These are phyloP conservation scores for Argopecten irradians DNA, from an alignment of 1,140 invertebrate genomes.

Conservation along the genomic window DNA sequence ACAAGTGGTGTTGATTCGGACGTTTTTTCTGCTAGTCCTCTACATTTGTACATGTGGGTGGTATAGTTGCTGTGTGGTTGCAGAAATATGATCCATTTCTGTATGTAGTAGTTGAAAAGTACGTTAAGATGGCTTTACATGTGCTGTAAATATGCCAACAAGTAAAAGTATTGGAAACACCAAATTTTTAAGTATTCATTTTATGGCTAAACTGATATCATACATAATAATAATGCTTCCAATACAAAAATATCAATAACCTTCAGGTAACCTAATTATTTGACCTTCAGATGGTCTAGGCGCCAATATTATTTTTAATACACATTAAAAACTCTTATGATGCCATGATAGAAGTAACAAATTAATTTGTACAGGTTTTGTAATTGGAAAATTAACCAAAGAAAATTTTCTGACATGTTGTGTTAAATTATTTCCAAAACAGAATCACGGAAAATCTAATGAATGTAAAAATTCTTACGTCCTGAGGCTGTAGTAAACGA, in stretches of 20 bases:
- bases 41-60: too few relatives aligned
- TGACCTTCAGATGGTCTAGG: not conserved
- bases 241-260: not conserved
- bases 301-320: not conserved
- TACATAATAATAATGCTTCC: too few relatives aligned
- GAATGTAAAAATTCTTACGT: not conserved
- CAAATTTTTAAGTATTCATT: too few relatives aligned
- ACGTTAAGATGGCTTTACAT: too few relatives aligned
- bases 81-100: too few relatives aligned
- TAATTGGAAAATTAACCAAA: not conserved
- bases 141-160: too few relatives aligned
- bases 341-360: not conserved
- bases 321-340: not conserved
- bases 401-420: not conserved
- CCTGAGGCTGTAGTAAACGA: not conserved
- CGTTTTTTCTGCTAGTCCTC: too few relatives aligned
- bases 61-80: too few relatives aligned
- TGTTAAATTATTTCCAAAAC: not conserved
- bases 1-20: too few relatives aligned
- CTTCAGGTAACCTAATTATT: not conserved
- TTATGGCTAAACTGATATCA: too few relatives aligned
- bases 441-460: not conserved
- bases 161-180: too few relatives aligned
- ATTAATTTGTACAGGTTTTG: not conserved
- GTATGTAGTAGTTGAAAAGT: too few relatives aligned